Conservation (phyloP, 2,888 invertebrate species). For the Aelia acuminata region DNA sequence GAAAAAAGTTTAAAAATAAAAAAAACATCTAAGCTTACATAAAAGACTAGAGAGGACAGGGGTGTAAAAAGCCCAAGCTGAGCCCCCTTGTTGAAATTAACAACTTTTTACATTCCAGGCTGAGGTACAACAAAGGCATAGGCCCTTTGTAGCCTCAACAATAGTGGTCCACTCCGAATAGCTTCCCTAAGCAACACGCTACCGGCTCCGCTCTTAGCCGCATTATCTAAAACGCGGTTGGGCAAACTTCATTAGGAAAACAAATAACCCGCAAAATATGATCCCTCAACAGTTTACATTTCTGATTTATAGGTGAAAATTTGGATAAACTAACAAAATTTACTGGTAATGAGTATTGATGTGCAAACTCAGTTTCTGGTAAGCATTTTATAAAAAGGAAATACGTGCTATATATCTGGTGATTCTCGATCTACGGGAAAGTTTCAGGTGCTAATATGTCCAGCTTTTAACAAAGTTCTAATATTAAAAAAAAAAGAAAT, state of each 20-base stretch:
- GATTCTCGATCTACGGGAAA: no score
- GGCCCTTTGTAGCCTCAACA: slow-evolving; percentile 1
- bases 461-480: no score
- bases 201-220: not conserved
- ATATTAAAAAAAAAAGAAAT: no score
- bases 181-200: slow-evolving; percentile 32
- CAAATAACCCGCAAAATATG: not conserved
- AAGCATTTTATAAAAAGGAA: no score
- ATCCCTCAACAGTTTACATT: not conserved
- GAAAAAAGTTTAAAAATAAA: not conserved
- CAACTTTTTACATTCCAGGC: slow-evolving; percentile 48
- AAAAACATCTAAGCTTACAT: slow-evolving; percentile 3
- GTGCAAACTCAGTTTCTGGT: no score
- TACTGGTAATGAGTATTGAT: no score
- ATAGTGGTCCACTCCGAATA: slow-evolving; percentile 8
- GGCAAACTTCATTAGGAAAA: slow-evolving; percentile 6
- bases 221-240: not conserved
- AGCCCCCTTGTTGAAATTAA: slow-evolving; percentile 49
- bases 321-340: no score
- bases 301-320: no score
- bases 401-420: no score
- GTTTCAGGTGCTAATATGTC: no score
- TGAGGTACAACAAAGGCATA: slow-evolving; percentile 21
- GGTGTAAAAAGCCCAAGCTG: not conserved
- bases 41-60: not conserved